Conservation (phyloP, 2,113 vertebrate genomes). For the Caracal caracal region DNA sequence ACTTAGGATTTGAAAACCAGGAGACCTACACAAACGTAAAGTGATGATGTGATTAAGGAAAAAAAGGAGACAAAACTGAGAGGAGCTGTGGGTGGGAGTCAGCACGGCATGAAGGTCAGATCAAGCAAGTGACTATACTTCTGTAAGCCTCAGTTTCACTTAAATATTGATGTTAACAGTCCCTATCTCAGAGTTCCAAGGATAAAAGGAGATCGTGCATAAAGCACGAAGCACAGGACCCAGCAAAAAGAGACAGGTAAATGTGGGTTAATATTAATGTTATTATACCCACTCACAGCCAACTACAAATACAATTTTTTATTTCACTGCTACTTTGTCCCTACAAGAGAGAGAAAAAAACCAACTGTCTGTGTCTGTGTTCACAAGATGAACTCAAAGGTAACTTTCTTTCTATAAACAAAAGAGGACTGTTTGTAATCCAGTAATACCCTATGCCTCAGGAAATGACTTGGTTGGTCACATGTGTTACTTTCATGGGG, state of each 20-base stretch:
- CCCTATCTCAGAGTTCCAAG: neutral
- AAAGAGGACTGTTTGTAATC: neutral
- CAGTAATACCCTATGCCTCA: neutral
- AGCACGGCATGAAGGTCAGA: neutral
- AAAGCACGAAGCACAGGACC: neutral
- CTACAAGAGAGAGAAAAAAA: neutral
- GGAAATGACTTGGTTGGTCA: neutral
- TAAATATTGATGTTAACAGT: neutral
- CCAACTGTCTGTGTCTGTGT: neutral
- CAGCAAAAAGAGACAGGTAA: neutral
- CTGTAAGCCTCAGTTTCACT: neutral
- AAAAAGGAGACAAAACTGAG: constrained; percentile 37
- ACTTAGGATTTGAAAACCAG: constrained; percentile 23
- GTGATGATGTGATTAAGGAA: neutral
- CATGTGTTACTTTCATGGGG: neutral
- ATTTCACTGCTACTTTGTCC: neutral
- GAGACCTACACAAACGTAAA: neutral
- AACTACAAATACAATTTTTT: constrained; percentile 7
- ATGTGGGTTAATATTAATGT: neutral
- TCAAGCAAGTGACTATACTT: neutral
- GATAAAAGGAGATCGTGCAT: neutral
- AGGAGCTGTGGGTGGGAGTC: neutral
- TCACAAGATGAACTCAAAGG: constrained; percentile 3
- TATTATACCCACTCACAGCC: neutral
- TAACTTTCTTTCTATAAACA: neutral